These are phyloP conservation scores for Ptilonorhynchus violaceus DNA, from an alignment of 2,113 vertebrate species.

Conservation along the genomic window DNA sequence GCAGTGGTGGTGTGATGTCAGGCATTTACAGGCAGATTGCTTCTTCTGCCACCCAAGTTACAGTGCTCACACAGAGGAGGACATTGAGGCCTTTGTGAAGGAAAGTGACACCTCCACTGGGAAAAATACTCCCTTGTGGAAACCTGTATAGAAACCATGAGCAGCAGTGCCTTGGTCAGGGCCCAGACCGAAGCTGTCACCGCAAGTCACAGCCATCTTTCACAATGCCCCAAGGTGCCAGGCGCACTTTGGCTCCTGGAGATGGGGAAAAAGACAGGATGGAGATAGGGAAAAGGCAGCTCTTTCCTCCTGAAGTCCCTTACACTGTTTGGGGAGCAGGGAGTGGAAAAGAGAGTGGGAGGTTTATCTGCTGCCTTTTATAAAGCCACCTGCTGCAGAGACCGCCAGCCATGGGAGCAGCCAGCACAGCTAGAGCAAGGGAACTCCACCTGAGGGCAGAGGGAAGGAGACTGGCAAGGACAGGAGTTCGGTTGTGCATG, in stretches of 20 bases:
- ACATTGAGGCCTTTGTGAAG: neutral
- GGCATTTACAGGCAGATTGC: neutral
- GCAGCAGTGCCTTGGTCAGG: neutral
- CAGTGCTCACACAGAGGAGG: neutral
- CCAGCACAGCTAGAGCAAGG: neutral
- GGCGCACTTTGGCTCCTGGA: neutral
- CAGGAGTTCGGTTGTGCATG: neutral
- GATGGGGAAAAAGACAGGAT: neutral
- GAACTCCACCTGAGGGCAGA: neutral
- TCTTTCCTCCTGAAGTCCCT: neutral
- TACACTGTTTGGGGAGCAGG: neutral
- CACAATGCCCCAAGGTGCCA: neutral
- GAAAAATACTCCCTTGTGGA: neutral
- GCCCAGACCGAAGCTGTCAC: neutral
- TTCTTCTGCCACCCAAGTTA: neutral
- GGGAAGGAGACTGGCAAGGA: neutral
- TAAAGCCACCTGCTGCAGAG: neutral
- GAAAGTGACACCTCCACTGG: neutral
- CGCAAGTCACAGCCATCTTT: neutral
- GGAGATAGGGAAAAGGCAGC: neutral
- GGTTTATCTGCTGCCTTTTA: neutral
- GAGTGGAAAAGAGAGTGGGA: neutral
- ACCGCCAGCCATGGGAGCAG: neutral
- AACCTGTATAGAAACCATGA: neutral
- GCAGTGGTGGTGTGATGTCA: accelerated